Base-by-base conservation (phyloP, 2,888 invertebrate genomes). In the Glaucopsyche alexis region DNA sequence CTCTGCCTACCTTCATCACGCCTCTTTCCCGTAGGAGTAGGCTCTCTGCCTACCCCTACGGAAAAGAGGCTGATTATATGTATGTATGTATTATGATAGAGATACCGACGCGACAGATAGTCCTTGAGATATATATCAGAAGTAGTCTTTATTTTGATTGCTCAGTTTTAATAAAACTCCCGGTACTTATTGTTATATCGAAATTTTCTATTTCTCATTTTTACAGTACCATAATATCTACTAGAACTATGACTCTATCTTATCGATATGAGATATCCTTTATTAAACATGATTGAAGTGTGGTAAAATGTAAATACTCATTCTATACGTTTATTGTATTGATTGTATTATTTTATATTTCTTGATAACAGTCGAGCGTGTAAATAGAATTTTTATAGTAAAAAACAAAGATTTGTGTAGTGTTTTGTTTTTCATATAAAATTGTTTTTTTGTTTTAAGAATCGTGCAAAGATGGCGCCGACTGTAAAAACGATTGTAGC, bases 401-500 rank as follows among this genome's bases (percentile, higher is more conserved):
- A 19, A 52, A 19, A 42, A 42, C n/a, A 42, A 2, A 5, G 7
- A 7, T 6, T 42, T 3, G 7, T 42, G 4, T 42, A 29, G 29
- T 29, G 4, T 42, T 42, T 42, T 42, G 42, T 19, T 9, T 55
- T 2, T 19, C 8, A 16, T 19, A n/a, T 19, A 11, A 55, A 55
- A 55, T 38, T 1, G 29, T 29, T 29, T 7, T 14, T 14, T 14
- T 70, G 11, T 49, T 40, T 76, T 16, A 75, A 91, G 91, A 91
- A 75, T 81, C 89, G 60, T 91, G 91, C 83, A 85, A 87, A 73
- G 86, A 87, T 75, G 83, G 80, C 50, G 82, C 82, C n/a, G 83
- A 81, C 66, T 89, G 88, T 82, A 87, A 88, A 71, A 89, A 89
- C 65, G 81, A 81, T n/a, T 88, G 88, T 76, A 79, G 81, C 47